These are phyloP conservation scores for Colletes latitarsis DNA, from an alignment of 1,140 invertebrate genomes.

Conservation along the genomic window DNA sequence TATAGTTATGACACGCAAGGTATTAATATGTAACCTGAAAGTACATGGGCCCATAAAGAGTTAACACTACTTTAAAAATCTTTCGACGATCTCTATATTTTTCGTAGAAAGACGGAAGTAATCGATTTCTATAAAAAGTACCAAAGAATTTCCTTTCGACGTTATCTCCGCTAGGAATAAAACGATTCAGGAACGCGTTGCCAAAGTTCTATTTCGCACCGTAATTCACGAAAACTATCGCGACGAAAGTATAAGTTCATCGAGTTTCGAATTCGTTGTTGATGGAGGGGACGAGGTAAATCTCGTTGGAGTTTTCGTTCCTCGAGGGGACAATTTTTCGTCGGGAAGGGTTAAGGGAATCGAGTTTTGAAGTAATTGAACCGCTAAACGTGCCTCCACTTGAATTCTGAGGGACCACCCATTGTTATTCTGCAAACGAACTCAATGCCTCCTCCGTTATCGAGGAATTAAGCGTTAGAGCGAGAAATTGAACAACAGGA, in stretches of 20 bases:
- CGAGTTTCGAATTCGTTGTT: slow-evolving; percentile 23
- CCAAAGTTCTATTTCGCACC: no score
- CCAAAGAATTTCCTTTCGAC: no score
- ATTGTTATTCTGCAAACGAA: slow-evolving; percentile 61
- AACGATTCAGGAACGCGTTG: no score
- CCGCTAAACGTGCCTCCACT: slow-evolving; percentile 39
- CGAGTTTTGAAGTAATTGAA: slow-evolving; percentile 59
- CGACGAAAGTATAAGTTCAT: neutral
- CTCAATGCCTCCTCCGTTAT: slow-evolving; percentile 53
- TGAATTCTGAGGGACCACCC: slow-evolving; percentile 23
- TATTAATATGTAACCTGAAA: no score
- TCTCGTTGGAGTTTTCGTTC: slow-evolving; percentile 27
- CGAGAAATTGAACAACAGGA: slow-evolving; percentile 59
- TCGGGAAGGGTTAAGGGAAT: slow-evolving; percentile 25
- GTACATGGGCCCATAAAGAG: no score
- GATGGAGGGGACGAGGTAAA: slow-evolving; percentile 27
- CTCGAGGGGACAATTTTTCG: slow-evolving; percentile 49
- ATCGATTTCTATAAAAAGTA: no score
- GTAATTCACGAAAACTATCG: neutral
- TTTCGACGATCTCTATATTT: no score
- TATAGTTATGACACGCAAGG: no score
- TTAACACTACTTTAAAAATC: no score
- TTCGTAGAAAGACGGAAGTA: no score
- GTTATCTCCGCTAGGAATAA: no score
- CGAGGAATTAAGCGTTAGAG: slow-evolving; percentile 58